These are phyloP conservation scores for Pomatostomus ruficeps DNA, from an alignment of 2,113 vertebrate genomes.

Conservation along the genomic window DNA sequence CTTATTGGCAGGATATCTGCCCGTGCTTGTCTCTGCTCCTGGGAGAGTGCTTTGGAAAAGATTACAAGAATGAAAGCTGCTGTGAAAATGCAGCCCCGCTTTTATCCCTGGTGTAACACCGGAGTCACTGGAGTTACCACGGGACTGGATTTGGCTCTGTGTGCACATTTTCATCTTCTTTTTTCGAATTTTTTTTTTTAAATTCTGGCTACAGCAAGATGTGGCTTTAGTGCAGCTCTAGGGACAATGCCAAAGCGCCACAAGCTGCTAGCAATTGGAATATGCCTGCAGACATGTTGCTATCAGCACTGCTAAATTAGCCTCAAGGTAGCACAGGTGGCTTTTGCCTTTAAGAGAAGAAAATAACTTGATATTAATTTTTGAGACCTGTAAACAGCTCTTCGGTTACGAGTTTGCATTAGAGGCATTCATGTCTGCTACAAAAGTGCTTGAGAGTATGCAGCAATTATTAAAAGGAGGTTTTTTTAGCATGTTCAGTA, in stretches of 20 bases:
- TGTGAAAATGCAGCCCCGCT: slow-evolving; percentile 30
- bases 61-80: slow-evolving; percentile 29
- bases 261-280: not conserved
- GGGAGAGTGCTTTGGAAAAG: slow-evolving; percentile 41
- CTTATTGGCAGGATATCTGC: slow-evolving; percentile 53
- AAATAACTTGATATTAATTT: not conserved
- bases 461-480: not conserved
- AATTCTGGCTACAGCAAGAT: not conserved
- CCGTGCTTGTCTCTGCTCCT: slow-evolving; percentile 48
- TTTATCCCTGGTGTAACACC: slow-evolving; percentile 14
- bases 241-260: not conserved
- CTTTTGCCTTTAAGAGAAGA: not conserved
- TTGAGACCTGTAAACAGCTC: not conserved
- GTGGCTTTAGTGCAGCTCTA: not conserved
- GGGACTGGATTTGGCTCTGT: not conserved
- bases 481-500: not conserved
- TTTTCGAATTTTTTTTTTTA: not conserved
- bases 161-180: not conserved
- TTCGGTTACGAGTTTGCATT: not conserved
- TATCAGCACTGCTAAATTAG: not conserved
- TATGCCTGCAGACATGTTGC: not conserved
- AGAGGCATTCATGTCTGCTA: not conserved
- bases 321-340: not conserved
- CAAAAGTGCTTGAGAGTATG: not conserved
- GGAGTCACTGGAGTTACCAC: not conserved